These are phyloP conservation scores for Pseudochromis fuscus DNA, from an alignment of 2,797 vertebrate species.

Conservation along the genomic window DNA sequence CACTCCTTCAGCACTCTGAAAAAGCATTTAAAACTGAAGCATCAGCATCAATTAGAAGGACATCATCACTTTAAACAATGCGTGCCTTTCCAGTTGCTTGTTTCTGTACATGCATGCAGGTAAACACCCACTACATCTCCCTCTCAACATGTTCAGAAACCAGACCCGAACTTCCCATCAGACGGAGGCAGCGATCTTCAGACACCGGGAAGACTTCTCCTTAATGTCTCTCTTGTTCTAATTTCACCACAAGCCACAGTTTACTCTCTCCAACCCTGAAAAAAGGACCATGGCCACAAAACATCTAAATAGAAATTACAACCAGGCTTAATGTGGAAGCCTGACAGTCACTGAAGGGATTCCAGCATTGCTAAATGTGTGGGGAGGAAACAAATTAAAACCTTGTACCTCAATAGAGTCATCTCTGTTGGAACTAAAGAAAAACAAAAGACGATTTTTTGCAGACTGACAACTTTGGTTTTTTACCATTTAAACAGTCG, in stretches of 20 bases:
- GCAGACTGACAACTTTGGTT: neutral
- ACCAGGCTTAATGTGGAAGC: slow-evolving; percentile 56
- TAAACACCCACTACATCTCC: neutral
- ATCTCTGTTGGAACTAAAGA: neutral
- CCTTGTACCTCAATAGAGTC: slow-evolving; percentile 16
- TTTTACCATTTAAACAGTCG: slow-evolving; percentile 13
- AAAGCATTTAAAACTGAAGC: neutral
- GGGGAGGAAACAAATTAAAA: slow-evolving; percentile 40
- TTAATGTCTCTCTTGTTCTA: slow-evolving; percentile 33
- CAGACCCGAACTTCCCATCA: neutral
- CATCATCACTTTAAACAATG: no score
- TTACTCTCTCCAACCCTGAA: slow-evolving; percentile 53
- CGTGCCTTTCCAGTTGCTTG: neutral
- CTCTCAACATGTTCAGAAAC: neutral
- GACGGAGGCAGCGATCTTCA: neutral
- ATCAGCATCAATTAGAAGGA: neutral
- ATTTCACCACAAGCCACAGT: slow-evolving; percentile 58
- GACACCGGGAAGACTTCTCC: slow-evolving; percentile 17
- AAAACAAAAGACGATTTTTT: slow-evolving; percentile 2
- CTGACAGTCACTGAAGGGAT: slow-evolving; percentile 37
- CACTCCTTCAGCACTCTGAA: no score
- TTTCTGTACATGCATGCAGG: neutral
- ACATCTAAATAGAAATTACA: slow-evolving; percentile 55
- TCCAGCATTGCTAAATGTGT: slow-evolving; percentile 38
- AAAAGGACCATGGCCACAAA: slow-evolving; percentile 59